Conservation (phyloP, 2,888 invertebrate species). For the Lithophane ornitopus region DNA sequence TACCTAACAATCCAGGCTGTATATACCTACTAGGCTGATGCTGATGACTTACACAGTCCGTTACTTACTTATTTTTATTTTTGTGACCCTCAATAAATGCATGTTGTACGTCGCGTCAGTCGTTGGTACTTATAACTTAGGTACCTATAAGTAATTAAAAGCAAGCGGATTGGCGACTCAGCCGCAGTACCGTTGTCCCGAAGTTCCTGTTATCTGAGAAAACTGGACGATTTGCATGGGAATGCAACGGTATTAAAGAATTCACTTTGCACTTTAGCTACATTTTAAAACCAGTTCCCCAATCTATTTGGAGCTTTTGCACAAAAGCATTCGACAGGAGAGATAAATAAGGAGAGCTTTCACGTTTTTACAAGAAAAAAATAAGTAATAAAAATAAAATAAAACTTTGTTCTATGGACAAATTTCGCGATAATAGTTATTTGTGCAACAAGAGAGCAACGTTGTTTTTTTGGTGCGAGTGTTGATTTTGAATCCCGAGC, state of each 20-base stretch:
- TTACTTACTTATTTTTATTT: no score
- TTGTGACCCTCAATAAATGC: no score
- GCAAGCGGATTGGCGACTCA: conserved; percentile 12
- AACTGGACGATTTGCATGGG: conserved; percentile 53
- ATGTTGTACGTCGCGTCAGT: no score
- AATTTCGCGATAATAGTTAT: no score
- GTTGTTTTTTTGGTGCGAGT: no score
- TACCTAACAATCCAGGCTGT: no score
- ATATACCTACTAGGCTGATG: no score
- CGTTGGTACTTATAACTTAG: background rate
- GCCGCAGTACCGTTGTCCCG: conserved; percentile 59
- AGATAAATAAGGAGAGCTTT: background rate
- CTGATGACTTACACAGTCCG: no score
- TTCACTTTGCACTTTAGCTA: conserved; percentile 35
- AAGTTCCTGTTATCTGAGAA: conserved; percentile 51
- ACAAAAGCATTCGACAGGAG: background rate
- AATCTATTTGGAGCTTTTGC: conserved; percentile 11
- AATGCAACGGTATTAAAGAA: conserved; percentile 48
- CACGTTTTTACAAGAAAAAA: background rate
- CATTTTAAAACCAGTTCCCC: conserved; percentile 41
- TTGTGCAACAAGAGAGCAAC: no score
- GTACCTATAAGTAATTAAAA: conserved; percentile 19
- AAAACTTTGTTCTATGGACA: no score
- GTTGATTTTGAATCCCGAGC: no score
- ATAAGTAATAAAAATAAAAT: background rate